Evolutionary conservation across 2,113 vertebrate genomes (phyloP).

Genomic region (Oreotrochilus melanogaster): DNA sequence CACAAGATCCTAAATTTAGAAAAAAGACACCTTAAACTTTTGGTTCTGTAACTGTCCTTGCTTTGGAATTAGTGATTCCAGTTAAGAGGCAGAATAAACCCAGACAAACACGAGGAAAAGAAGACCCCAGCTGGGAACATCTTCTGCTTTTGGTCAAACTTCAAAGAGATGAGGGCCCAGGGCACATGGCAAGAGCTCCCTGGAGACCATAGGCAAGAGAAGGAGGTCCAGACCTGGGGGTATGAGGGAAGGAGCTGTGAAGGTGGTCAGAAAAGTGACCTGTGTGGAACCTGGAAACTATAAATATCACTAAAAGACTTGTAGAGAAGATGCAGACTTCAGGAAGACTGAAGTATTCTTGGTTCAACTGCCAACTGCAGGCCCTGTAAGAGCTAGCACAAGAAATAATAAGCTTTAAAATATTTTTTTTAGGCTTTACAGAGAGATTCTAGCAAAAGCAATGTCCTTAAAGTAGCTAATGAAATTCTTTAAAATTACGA

Average conservation of each 20-base stretch:
- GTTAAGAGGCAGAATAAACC: background rate
- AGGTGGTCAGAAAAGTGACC: background rate
- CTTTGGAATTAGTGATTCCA: background rate
- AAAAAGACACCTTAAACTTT: background rate
- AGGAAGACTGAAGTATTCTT: background rate
- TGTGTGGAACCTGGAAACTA: background rate
- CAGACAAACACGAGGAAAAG: background rate
- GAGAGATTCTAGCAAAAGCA: background rate
- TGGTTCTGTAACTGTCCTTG: background rate
- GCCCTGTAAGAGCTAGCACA: background rate
- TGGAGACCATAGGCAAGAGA: background rate
- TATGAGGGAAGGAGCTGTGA: background rate
- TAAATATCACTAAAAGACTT: background rate
- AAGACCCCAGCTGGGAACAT: background rate
- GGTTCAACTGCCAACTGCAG: background rate
- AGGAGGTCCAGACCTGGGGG: fast-evolving
- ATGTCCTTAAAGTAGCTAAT: background rate
- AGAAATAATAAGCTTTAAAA: background rate
- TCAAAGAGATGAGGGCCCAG: background rate
- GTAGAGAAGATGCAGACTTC: background rate
- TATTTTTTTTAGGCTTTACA: background rate
- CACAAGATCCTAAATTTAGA: background rate
- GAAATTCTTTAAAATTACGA: constrained; percentile 42
- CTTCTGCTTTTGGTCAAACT: background rate
- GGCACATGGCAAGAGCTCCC: background rate